A percentile compares a stretch with the other conserved stretches of the same genome.
These are phyloP conservation scores for Bibio marci DNA, from an alignment of 2,888 invertebrate genomes.

Conservation along the genomic window DNA sequence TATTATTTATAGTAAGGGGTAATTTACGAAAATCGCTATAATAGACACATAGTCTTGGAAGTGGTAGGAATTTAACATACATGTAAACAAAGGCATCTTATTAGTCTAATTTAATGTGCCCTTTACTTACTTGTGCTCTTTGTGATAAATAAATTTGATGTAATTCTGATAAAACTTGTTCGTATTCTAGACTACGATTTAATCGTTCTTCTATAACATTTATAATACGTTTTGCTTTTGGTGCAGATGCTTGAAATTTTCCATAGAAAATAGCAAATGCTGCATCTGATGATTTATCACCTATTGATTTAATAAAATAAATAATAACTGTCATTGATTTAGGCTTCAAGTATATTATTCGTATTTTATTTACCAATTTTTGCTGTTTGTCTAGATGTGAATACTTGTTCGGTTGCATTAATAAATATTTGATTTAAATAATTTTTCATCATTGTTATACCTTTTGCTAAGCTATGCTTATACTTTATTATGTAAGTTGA, in stretches of 20 bases:
- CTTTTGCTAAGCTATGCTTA: conserved; percentile 65
- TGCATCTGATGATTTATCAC: conserved; percentile 35
- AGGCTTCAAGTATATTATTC: conserved; percentile 14
- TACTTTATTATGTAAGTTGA: conserved; percentile 66
- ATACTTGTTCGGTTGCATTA: conserved; percentile 60
- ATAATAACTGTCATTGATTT: conserved; percentile 8
- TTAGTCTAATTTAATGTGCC: conserved; percentile 23
- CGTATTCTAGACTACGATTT: conserved; percentile 54
- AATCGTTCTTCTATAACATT: conserved; percentile 65
- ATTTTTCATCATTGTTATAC: conserved; percentile 60
- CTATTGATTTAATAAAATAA: conserved; percentile 4
- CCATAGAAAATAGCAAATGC: conserved; percentile 81
- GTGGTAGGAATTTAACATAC: too few species aligned
- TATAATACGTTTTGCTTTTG: conserved; percentile 64
- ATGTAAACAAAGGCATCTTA: not conserved
- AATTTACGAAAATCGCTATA: too few species aligned
- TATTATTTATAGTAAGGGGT: too few species aligned
- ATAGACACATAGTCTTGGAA: too few species aligned
- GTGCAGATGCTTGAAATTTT: conserved; percentile 85
- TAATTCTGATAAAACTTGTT: conserved; percentile 55
- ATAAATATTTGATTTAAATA: conserved; percentile 61
- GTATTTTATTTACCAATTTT: not conserved
- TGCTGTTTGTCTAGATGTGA: conserved; percentile 24
- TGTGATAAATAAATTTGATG: conserved; percentile 69
- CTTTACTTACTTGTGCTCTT: conserved; percentile 32